Evolutionary conservation across 64 coral and sea anemone genomes (phyloP).

Genomic region (Astreopora myriophthalma): DNA sequence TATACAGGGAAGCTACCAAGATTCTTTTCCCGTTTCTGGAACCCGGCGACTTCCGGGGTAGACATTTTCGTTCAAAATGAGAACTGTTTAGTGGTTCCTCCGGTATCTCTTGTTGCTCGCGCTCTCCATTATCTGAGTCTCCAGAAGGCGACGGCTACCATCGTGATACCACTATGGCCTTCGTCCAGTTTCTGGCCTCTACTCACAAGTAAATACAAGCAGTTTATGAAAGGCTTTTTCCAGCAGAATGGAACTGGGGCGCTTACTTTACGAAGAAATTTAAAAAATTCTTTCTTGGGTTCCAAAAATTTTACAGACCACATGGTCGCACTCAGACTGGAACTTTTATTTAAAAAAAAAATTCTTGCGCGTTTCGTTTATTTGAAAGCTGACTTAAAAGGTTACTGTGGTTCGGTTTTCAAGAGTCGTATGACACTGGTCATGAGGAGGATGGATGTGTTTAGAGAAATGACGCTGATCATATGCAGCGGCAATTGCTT

Average conservation of each 20-base stretch:
- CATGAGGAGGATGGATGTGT: too few species aligned
- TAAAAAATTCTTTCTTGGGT: neutral
- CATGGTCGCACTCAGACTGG: neutral
- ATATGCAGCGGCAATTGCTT: too few species aligned
- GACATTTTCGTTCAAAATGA: constrained; percentile 35
- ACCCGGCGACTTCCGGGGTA: neutral
- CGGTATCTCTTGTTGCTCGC: neutral
- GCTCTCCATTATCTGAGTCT: too few species aligned
- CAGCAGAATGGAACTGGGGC: neutral
- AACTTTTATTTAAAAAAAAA: neutral
- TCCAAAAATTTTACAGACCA: neutral
- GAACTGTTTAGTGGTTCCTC: constrained; percentile 23
- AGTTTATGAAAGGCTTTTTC: neutral
- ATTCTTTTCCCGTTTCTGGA: constrained; percentile 17
- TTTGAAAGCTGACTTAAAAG: neutral
- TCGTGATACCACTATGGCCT: constrained; percentile 34
- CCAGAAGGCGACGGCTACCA: too few species aligned
- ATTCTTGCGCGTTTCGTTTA: neutral
- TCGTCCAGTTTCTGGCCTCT: constrained; percentile 30
- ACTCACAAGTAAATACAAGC: neutral
- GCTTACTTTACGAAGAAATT: neutral
- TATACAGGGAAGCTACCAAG: neutral
- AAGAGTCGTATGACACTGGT: too few species aligned
- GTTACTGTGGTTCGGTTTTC: too few species aligned
- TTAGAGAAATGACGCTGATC: too few species aligned